Base-by-base conservation (phyloP, 2,797 vertebrate genomes). In the Poecilia gillii region DNA sequence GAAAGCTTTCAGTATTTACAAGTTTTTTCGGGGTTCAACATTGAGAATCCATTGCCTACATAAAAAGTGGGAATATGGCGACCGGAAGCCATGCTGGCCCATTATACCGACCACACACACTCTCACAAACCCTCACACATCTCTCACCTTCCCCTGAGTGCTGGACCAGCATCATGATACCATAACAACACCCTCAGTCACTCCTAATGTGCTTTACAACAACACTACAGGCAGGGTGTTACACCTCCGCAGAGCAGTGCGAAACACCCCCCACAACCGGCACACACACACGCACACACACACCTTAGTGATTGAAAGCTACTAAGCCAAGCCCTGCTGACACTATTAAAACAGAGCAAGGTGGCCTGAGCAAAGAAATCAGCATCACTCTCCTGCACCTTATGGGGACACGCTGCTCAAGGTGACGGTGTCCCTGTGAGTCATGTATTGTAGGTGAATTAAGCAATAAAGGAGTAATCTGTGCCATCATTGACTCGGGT, bases 161-260 rank as follows among this genome's bases (percentile, higher is more conserved):
- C 88, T 85, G 91, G 85, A 89, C 87, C 33, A 5, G 86, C 88
- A 87, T 90, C 91, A 92, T 92, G 91, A 93, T 93, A 91, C 88
- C 86, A 87, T 92, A 91, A 93, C 91, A 91, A 91, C 92, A 92
- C 91, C 87, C 91, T 90, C 90, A 91, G 90, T 88, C 84, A 78
- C 89, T 86, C 86, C 85, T 94, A 93, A 94, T 92, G 93, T 92
- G 91, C 91, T 93, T 91, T 90, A 93, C 91, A 90, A 88, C 92
- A 91, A 92, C 93, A 94, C 89, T 85, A 91, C 91, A 92, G 89
- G 91, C 92, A 83, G 90, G 91, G 92, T 93, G 92, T 91, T 88
- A 91, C 90, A 93, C 93, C 91, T 93, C 89, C 36, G 71, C 89
- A 87, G 85, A 87, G 87, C 89, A 81, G 91, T 92, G 93, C 83